phyloP scores from a whole-genome alignment of 2,888 invertebrate genomes.

The Eristalis tenax region DNA sequence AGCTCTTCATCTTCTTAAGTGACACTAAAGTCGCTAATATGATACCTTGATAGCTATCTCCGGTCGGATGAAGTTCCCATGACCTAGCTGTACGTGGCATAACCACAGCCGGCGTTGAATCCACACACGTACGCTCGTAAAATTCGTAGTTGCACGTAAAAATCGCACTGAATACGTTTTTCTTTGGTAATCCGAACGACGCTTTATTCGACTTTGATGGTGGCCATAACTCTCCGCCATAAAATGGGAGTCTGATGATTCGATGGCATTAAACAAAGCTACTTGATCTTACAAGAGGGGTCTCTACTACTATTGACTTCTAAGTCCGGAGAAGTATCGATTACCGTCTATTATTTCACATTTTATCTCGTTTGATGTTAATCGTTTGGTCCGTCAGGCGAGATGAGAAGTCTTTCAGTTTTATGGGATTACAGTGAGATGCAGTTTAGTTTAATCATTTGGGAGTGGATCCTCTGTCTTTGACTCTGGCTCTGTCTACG shows the following conservation, averaged over 20 bases:
- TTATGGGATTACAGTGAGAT: too few species aligned
- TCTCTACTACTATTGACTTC: neutral
- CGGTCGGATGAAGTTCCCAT: neutral
- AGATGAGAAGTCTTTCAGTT: too few species aligned
- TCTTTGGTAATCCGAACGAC: neutral
- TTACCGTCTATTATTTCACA: neutral
- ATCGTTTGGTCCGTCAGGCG: too few species aligned
- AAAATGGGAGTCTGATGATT: neutral
- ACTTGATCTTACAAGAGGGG: neutral
- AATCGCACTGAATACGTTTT: neutral
- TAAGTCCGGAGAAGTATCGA: neutral
- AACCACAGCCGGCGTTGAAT: neutral
- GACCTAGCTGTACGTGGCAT: neutral
- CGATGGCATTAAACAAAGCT: neutral
- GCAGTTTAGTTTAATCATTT: too few species aligned
- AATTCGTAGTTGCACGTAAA: neutral
- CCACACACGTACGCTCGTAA: neutral
- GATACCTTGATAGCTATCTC: neutral
- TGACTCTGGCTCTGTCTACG: neutral
- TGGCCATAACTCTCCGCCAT: neutral
- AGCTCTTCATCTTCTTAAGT: too few species aligned
- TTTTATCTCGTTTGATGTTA: neutral
- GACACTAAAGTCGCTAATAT: neutral
- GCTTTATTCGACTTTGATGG: neutral
- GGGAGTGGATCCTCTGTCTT: neutral